Conservation (phyloP, 2,797 vertebrate species). For the Helarctos malayanus region DNA sequence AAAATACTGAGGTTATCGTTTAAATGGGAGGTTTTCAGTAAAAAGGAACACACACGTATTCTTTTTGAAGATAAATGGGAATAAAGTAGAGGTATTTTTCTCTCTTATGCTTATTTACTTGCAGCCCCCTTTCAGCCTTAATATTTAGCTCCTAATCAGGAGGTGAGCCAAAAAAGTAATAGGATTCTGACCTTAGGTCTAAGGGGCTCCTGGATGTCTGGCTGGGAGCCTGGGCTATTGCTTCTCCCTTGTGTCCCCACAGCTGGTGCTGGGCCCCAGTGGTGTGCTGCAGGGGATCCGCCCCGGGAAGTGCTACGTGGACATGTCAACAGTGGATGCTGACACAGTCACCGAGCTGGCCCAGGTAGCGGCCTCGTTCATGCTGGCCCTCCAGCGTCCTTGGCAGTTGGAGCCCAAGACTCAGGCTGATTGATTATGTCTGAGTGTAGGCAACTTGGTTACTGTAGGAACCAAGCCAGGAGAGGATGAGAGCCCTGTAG, state of each 20-base stretch:
- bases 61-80: neutral
- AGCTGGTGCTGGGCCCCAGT: conserved; percentile 98
- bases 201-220: neutral
- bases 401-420: conserved; percentile 12
- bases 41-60: neutral
- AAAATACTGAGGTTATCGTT: conserved; percentile 25
- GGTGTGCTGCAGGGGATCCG: conserved; percentile 99
- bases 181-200: neutral
- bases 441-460: neutral
- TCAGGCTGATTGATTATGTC: neutral
- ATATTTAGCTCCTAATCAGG: conserved; percentile 45
- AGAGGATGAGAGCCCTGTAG: neutral
- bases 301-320: conserved; percentile 98
- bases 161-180: conserved; percentile 27
- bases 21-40: conserved; percentile 35
- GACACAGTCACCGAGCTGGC: conserved; percentile 98
- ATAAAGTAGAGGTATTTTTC: neutral
- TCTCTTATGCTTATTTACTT: conserved; percentile 27
- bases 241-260: conserved; percentile 88
- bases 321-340: conserved; percentile 99
- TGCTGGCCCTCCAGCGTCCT: conserved; percentile 18
- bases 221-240: conserved; percentile 87
- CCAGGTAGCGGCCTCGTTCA: conserved; percentile 91
- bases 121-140: conserved; percentile 34
- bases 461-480: conserved; percentile 25